A percentile compares a stretch with the other conserved stretches of the same genome.
phyloP scores from a whole-genome alignment of 2,888 invertebrate genomes.

The Drosophila tanythrix region DNA sequence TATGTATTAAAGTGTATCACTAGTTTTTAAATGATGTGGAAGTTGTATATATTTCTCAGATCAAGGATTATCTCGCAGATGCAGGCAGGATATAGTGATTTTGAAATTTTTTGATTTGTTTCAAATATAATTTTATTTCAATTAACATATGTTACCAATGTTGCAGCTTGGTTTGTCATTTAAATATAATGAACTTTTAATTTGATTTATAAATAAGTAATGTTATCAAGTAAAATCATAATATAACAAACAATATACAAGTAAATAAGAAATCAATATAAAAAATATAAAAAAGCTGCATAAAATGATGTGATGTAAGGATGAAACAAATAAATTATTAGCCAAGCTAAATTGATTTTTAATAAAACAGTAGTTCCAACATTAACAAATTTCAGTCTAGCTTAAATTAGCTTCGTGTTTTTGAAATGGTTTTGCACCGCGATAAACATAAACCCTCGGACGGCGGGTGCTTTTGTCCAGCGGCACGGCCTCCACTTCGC shows the following conservation, averaged over 20 bases:
- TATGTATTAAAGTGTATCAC: neutral
- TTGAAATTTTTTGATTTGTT: neutral
- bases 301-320: neutral
- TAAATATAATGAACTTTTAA: neutral
- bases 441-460: conserved; percentile 28
- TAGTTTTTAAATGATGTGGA: neutral
- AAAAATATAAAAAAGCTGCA: too few species aligned
- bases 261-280: neutral
- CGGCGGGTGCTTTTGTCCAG: neutral
- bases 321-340: neutral
- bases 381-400: conserved; percentile 7
- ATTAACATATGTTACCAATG: neutral
- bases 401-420: conserved; percentile 55
- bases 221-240: neutral
- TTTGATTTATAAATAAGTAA: neutral
- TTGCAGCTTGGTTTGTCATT: neutral
- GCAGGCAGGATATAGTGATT: neutral
- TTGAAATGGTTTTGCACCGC: conserved; percentile 58
- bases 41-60: neutral
- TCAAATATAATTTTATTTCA: neutral
- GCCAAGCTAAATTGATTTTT: neutral
- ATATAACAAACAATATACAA: neutral
- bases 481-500: conserved; percentile 5
- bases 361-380: neutral
- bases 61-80: neutral